phyloP scores from a whole-genome alignment of 2,888 invertebrate species.

The Thalpophila matura region DNA sequence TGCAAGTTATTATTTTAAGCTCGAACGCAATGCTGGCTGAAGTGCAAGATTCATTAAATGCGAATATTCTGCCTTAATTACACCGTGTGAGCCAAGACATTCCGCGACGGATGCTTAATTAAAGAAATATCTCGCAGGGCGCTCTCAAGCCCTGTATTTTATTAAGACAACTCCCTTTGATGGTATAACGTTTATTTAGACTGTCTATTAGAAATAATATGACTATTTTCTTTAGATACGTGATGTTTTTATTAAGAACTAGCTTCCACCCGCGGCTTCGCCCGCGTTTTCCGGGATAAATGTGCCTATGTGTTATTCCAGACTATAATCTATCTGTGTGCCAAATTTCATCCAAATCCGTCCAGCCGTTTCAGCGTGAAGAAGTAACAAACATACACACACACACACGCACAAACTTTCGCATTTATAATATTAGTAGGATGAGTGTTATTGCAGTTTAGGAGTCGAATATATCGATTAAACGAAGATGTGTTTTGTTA shows the following conservation, averaged over 20 bases:
- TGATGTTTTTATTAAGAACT: no score
- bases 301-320: no score
- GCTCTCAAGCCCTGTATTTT: constrained; percentile 32
- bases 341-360: no score
- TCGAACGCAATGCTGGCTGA: constrained; percentile 15
- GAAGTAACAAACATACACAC: no score
- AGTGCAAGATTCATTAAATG: constrained; percentile 47
- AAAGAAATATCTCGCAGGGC: constrained; percentile 42
- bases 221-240: constrained; percentile 12
- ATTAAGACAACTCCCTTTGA: constrained; percentile 23
- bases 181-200: constrained; percentile 20
- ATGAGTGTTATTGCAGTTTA: not conserved
- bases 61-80: constrained; percentile 36
- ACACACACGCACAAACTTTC: no score
- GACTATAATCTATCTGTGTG: no score
- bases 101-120: constrained; percentile 51
- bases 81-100: constrained; percentile 34
- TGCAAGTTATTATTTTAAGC: constrained; percentile 35
- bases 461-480: no score
- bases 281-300: no score
- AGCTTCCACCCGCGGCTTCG: no score
- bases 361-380: no score
- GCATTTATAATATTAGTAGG: no score
- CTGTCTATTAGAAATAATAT: constrained; percentile 22
- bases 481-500: no score